Conservation (phyloP, 2,113 vertebrate genomes). For the Otolemur garnettii region DNA sequence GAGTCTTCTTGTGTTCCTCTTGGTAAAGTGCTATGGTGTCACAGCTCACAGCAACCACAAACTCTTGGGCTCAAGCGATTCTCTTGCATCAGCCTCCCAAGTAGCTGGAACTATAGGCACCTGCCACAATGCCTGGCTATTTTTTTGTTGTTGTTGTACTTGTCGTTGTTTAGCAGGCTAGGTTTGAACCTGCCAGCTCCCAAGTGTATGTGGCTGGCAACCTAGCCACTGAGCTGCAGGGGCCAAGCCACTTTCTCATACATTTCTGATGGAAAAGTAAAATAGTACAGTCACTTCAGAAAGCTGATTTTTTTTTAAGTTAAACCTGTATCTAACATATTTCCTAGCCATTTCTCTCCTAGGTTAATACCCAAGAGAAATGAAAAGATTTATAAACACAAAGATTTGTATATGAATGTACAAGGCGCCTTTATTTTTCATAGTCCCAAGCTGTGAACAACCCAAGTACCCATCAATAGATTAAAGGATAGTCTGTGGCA, state of each 20-base stretch:
- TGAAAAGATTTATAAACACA: neutral
- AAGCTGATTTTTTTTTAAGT: neutral
- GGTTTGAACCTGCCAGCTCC: too few relatives aligned
- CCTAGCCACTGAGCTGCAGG: too few relatives aligned
- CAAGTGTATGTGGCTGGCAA: too few relatives aligned
- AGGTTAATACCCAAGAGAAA: neutral
- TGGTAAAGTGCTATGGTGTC: too few relatives aligned
- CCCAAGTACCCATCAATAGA: neutral
- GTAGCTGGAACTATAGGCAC: too few relatives aligned
- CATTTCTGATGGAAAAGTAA: neutral
- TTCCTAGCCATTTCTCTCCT: neutral
- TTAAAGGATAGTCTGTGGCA: neutral
- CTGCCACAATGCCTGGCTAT: too few relatives aligned
- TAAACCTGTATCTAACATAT: neutral
- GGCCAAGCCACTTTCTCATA: neutral
- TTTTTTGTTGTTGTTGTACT: too few relatives aligned
- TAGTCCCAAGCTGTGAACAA: neutral
- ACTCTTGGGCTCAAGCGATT: too few relatives aligned
- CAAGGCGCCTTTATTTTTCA: neutral
- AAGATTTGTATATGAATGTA: neutral
- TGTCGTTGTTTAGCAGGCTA: too few relatives aligned
- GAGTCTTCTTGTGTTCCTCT: too few relatives aligned
- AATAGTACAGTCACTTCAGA: neutral
- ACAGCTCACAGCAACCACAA: too few relatives aligned
- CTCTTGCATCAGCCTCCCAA: too few relatives aligned